Conservation (phyloP, 2,888 invertebrate genomes). For the Andrena dorsata region DNA sequence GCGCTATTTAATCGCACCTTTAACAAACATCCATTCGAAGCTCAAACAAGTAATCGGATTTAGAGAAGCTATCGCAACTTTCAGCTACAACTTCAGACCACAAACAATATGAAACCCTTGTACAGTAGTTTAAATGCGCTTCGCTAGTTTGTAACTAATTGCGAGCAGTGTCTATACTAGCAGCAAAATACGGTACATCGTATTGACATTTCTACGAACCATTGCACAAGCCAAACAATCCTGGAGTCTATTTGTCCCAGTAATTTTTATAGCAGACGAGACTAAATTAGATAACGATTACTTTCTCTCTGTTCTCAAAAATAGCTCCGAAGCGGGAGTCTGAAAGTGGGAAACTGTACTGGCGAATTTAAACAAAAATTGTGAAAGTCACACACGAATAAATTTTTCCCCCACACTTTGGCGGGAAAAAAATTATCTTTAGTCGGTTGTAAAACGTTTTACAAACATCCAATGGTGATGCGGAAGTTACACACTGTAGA, state of each 20-base stretch:
- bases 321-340: no score
- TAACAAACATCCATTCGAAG: not conserved
- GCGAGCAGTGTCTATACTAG: not conserved
- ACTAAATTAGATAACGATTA: no score
- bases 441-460: not conserved
- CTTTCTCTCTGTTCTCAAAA: no score
- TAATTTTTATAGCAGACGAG: no score
- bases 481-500: no score
- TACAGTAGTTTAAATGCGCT: not conserved
- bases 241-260: no score
- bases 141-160: slow-evolving; percentile 1
- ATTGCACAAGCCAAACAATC: not conserved
- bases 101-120: not conserved
- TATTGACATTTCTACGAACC: not conserved
- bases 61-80: not conserved
- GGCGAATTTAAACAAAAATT: no score
- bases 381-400: no score
- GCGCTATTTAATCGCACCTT: not conserved
- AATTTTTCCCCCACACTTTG: not conserved
- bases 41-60: not conserved
- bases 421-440: not conserved
- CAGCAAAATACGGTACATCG: not conserved
- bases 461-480: no score
- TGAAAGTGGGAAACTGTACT: no score
- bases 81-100: not conserved